These are phyloP conservation scores for Medauroidea extradentata DNA, from an alignment of 1,140 invertebrate genomes.

Conservation along the genomic window DNA sequence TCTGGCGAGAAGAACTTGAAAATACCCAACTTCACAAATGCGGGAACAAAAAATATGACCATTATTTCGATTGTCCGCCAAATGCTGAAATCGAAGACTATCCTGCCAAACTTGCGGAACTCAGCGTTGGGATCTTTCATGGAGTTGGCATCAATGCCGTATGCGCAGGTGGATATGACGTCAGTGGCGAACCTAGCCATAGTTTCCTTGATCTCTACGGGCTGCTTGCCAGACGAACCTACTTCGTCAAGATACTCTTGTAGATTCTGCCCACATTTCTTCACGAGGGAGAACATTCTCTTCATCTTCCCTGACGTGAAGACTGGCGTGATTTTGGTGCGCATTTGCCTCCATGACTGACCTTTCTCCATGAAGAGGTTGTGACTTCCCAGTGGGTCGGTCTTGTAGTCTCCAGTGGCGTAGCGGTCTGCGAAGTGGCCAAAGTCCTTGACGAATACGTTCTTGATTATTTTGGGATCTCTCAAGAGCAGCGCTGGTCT, in stretches of 20 bases:
- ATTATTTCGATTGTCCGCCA: slow-evolving; percentile 32
- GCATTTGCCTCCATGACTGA: slow-evolving; percentile 42
- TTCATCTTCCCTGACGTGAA: slow-evolving; percentile 47
- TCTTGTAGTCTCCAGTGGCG: slow-evolving; percentile 24
- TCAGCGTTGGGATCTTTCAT: slow-evolving; percentile 9
- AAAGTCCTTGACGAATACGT: slow-evolving; percentile 48
- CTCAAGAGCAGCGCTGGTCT: slow-evolving; percentile 40
- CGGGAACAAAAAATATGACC: slow-evolving; percentile 39
- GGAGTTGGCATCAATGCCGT: slow-evolving; percentile 14
- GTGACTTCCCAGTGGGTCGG: slow-evolving; percentile 25
- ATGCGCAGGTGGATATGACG: slow-evolving; percentile 19
- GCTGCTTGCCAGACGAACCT: not conserved
- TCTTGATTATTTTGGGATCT: slow-evolving; percentile 44
- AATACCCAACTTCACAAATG: slow-evolving; percentile 23
- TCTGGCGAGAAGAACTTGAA: slow-evolving; percentile 28
- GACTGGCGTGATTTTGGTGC: slow-evolving; percentile 44
- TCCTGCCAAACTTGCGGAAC: slow-evolving; percentile 7
- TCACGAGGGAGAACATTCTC: slow-evolving; percentile 31
- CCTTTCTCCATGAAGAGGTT: slow-evolving; percentile 21
- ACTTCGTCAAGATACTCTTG: slow-evolving; percentile 5
- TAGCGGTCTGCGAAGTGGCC: slow-evolving; percentile 40
- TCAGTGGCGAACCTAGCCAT: slow-evolving; percentile 14
- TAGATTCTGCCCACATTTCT: slow-evolving; percentile 11
- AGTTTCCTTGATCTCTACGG: slow-evolving; percentile 22
- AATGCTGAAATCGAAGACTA: not conserved